These are phyloP conservation scores for Pithys albifrons DNA, from an alignment of 2,113 vertebrate species.

Conservation along the genomic window DNA sequence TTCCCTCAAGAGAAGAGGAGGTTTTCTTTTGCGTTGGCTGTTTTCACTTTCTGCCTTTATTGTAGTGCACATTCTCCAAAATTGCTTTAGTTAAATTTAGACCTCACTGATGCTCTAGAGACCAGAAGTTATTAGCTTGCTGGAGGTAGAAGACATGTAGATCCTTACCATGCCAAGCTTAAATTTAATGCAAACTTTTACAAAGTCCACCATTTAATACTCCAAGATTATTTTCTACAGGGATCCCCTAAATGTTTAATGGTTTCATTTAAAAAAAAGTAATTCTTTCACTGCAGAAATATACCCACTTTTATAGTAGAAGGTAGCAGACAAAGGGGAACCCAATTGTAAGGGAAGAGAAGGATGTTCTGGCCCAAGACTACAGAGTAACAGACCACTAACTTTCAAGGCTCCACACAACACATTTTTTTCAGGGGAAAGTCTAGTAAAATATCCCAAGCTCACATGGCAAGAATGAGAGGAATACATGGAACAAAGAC, in stretches of 20 bases:
- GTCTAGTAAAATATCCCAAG: neutral
- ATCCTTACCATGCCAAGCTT: neutral
- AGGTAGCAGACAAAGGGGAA: neutral
- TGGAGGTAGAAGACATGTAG: neutral
- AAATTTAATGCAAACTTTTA: slow-evolving; percentile 17
- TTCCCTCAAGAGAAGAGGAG: neutral
- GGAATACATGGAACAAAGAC: neutral
- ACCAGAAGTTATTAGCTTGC: neutral
- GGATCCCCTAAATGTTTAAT: neutral
- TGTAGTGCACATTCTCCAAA: neutral
- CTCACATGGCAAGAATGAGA: neutral
- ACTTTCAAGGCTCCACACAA: neutral
- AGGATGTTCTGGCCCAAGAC: neutral
- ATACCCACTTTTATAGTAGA: neutral
- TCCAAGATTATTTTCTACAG: neutral
- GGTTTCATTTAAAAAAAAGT: neutral
- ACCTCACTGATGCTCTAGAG: neutral
- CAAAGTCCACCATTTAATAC: neutral
- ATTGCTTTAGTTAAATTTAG: slow-evolving; percentile 9
- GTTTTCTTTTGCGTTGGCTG: neutral
- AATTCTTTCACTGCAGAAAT: neutral
- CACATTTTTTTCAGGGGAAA: neutral
- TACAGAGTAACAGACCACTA: neutral
- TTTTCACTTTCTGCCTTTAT: neutral
- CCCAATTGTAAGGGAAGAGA: neutral